phyloP scores from a whole-genome alignment of 2,113 vertebrate species.

The Ammodytes dubius region DNA sequence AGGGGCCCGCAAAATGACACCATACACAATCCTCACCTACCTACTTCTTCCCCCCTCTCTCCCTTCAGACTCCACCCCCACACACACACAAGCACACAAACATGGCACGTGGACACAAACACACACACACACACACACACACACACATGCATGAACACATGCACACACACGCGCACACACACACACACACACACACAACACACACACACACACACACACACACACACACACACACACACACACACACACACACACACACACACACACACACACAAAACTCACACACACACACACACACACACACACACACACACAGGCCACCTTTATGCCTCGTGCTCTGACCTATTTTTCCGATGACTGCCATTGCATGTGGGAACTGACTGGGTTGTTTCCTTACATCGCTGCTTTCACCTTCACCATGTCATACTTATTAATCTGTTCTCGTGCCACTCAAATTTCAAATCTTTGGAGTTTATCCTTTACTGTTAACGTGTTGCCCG shows the following conservation, averaged over 20 bases:
- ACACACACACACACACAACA: constrained; percentile 29
- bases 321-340: constrained; percentile 49
- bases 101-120: background rate
- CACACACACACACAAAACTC: too few species aligned
- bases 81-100: constrained; percentile 44
- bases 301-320: constrained; percentile 59
- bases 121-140: too few species aligned
- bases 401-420: background rate
- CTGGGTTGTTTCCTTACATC: background rate
- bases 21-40: constrained; percentile 59
- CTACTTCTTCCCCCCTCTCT: background rate
- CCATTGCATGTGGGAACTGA: background rate
- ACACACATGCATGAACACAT: too few species aligned
- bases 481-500: too few species aligned
- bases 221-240: constrained; percentile 4
- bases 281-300: too few species aligned
- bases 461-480: background rate
- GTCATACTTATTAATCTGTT: background rate
- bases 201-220: constrained; percentile 34
- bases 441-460: background rate
- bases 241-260: too few species aligned
- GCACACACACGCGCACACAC: too few species aligned
- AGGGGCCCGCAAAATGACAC: constrained; percentile 82
- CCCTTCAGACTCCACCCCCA: constrained; percentile 57
- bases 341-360: constrained; percentile 35